Conservation (phyloP, 1,140 invertebrate genomes). For the Hetaerina americana region DNA sequence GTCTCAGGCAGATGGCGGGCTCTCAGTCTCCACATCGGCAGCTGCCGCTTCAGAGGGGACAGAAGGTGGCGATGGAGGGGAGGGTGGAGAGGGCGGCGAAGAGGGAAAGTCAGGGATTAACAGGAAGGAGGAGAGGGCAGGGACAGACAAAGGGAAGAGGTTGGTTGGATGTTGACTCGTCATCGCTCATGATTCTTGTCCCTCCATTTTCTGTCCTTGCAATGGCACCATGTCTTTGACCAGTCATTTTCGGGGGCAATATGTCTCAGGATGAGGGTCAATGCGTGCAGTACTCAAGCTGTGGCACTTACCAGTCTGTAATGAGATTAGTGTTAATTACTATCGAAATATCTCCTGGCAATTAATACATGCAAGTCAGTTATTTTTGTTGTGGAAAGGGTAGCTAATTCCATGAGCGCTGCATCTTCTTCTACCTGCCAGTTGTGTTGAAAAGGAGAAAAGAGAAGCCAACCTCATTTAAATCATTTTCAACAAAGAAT, state of each 20-base stretch:
- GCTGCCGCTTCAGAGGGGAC: constrained; percentile 17
- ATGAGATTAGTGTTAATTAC: too few species aligned
- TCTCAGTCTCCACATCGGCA: neutral
- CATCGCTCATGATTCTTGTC: neutral
- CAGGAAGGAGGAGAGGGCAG: constrained; percentile 31
- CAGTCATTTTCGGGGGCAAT: neutral
- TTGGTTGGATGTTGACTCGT: constrained; percentile 25
- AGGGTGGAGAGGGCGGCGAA: constrained; percentile 26
- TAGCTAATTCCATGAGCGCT: neutral
- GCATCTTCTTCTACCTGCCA: neutral
- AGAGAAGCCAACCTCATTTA: neutral
- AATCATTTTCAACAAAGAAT: neutral
- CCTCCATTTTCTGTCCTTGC: neutral
- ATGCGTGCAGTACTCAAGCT: too few species aligned
- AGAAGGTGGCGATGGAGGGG: constrained; percentile 27
- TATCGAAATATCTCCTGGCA: too few species aligned
- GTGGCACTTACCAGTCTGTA: too few species aligned
- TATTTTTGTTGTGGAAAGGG: neutral
- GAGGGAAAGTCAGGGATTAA: constrained; percentile 28
- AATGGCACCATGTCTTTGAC: neutral
- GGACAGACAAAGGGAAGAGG: constrained; percentile 30
- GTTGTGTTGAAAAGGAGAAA: neutral
- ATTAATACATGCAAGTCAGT: too few species aligned
- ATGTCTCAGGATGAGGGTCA: neutral
- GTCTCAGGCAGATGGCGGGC: neutral